phyloP scores from a whole-genome alignment of 2,888 invertebrate genomes.

The Formica aserva region DNA sequence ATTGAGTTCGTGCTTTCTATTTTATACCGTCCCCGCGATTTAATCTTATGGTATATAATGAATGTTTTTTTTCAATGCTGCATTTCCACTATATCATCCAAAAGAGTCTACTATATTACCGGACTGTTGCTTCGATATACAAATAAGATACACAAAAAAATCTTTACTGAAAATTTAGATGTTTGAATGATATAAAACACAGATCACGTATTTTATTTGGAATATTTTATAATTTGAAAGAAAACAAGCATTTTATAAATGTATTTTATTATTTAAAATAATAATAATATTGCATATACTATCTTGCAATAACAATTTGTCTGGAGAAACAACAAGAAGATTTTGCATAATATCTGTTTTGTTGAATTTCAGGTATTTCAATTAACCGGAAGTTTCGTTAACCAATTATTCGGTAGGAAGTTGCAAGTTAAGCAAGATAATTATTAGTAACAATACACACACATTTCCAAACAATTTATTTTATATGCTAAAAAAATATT shows the following conservation, averaged over 20 bases:
- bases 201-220: neutral
- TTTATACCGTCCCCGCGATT: slow-evolving; percentile 60
- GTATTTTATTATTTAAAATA: slow-evolving; percentile 6
- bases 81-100: neutral
- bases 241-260: neutral
- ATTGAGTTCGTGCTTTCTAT: slow-evolving; percentile 61
- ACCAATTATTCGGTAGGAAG: slow-evolving; percentile 5
- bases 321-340: neutral
- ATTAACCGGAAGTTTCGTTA: slow-evolving; percentile 27
- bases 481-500: neutral
- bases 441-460: neutral
- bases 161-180: neutral
- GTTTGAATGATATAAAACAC: neutral
- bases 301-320: neutral
- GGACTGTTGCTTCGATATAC: neutral
- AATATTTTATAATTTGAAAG: neutral
- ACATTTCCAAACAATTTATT: neutral
- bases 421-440: neutral
- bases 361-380: slow-evolving; percentile 2
- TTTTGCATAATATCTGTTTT: slow-evolving; percentile 4
- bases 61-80: slow-evolving; percentile 33
- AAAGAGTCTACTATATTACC: slow-evolving; percentile 13
- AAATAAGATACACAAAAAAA: neutral
- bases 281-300: neutral
- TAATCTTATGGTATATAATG: slow-evolving; percentile 47